Base-by-base conservation (phyloP, 2,888 invertebrate genomes). In the Drosophila aldrichi region DNA sequence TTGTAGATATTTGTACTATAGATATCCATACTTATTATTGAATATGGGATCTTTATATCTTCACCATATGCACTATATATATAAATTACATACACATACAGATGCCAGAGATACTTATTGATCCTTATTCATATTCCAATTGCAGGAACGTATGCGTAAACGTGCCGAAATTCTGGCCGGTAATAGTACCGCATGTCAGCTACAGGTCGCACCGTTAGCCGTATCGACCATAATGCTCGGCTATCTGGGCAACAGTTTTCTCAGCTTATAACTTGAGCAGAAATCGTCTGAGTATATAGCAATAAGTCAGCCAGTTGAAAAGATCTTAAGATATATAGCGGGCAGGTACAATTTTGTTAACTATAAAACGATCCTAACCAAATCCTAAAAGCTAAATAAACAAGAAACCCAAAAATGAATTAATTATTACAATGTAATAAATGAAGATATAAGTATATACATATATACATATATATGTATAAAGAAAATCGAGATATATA, bases 91-190 rank as follows among this genome's bases (percentile, higher is more conserved):
- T 40, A 40, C 7, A 44, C 5, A 44, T 14, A 4, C 6, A 20
- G 20, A 12, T 20, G 20, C 18, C 20, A 20, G 6, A 25, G 1
- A 25, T n/a, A 48, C 7, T 18, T 12, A 25, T n/a, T 25, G 25
- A 25, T 25, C 5, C 29, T 8, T 29, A n/a, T 29, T 29, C n/a
- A n/a, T 41, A 8, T 43, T 44, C 12, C 59, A 8, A 36, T 74
- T 74, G 0, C 61, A 93, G 79, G 95, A 95, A 88, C 92, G 95
- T 44, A 93, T 95, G 91, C 93, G 95, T 20, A 94, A 95, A 58
- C 93, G 95, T 2, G 95, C 94, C 16, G 94, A 95, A 79, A 95
- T 95, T 81, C 92, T 95, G 25, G 93, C 95, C 1, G 95, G 95
- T 12, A 95, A 95, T 91, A 94, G 94, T 51, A 92, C 92, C 40